Conservation (phyloP, 2,888 invertebrate genomes). For the Carpatolechia fugitivella region DNA sequence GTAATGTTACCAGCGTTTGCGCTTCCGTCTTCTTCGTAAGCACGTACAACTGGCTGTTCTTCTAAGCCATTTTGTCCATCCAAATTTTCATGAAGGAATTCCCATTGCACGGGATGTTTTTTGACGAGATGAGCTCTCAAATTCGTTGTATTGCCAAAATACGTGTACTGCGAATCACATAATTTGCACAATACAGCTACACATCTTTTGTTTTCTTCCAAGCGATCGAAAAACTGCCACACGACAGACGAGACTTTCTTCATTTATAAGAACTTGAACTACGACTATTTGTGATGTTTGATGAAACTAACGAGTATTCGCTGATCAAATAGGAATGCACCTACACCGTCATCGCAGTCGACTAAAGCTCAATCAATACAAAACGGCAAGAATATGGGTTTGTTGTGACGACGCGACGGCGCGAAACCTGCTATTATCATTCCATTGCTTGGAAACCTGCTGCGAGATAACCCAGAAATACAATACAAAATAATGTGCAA, state of each 20-base stretch:
- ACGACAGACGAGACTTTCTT: slow-evolving; percentile 67
- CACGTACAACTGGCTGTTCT: slow-evolving; percentile 40
- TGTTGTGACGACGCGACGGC: no score
- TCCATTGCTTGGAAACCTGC: no score
- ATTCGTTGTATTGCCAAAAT: slow-evolving; percentile 72
- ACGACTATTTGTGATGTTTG: no score
- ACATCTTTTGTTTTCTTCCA: slow-evolving; percentile 58
- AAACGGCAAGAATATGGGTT: no score
- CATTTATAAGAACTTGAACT: slow-evolving; percentile 39
- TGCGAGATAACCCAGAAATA: no score
- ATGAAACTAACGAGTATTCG: no score
- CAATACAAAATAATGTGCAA: no score
- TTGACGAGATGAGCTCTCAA: slow-evolving; percentile 62
- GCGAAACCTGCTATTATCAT: no score
- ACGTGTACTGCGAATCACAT: slow-evolving; percentile 69
- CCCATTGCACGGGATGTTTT: slow-evolving; percentile 73
- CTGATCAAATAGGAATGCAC: no score
- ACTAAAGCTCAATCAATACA: no score
- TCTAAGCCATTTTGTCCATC: slow-evolving; percentile 33
- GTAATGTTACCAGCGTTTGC: slow-evolving; percentile 33
- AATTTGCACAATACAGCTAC: slow-evolving; percentile 68
- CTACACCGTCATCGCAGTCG: no score
- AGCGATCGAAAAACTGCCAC: slow-evolving; percentile 70
- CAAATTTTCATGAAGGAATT: slow-evolving; percentile 51
- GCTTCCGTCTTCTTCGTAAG: slow-evolving; percentile 45